A percentile compares a stretch with the other conserved stretches of the same genome.
phyloP scores from a whole-genome alignment of 2,113 vertebrate genomes.

The Electrona antarctica region DNA sequence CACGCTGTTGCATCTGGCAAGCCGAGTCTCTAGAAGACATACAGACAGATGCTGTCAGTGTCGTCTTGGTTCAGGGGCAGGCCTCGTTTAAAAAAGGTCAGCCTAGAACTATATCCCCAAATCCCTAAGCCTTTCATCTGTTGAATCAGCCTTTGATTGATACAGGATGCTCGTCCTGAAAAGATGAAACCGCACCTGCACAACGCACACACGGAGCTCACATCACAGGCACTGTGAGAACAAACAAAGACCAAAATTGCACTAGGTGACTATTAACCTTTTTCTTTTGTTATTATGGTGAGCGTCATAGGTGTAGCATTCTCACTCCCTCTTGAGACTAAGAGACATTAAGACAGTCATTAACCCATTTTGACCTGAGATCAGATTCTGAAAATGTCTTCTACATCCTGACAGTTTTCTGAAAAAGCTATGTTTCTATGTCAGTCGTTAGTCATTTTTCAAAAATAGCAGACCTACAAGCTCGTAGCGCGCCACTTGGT shows the following conservation, averaged over 20 bases:
- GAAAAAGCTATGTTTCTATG: too few relatives aligned
- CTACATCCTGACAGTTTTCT: too few relatives aligned
- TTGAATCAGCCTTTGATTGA: constrained; percentile 39
- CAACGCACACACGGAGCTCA: not conserved
- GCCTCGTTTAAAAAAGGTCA: constrained; percentile 50
- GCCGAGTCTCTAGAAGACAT: constrained; percentile 40
- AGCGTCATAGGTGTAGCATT: not conserved
- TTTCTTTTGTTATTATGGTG: not conserved
- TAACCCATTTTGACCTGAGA: too few relatives aligned
- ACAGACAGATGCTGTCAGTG: constrained; percentile 43
- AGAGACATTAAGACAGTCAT: too few relatives aligned
- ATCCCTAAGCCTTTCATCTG: constrained; percentile 64
- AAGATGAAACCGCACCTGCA: constrained; percentile 50
- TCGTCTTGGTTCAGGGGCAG: constrained; percentile 20
- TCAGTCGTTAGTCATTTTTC: too few relatives aligned
- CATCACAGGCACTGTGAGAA: not conserved
- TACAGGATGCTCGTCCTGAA: not conserved
- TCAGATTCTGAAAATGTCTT: too few relatives aligned
- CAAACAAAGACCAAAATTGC: constrained; percentile 2
- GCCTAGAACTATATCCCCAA: constrained; percentile 48
- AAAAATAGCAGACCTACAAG: too few relatives aligned
- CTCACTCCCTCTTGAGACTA: not conserved
- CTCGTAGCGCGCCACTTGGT: too few relatives aligned
- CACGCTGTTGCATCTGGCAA: constrained; percentile 33
- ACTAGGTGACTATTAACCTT: constrained; percentile 9